phyloP scores from a whole-genome alignment of 2,797 vertebrate genomes.

The Paramormyrops hopkinsi region DNA sequence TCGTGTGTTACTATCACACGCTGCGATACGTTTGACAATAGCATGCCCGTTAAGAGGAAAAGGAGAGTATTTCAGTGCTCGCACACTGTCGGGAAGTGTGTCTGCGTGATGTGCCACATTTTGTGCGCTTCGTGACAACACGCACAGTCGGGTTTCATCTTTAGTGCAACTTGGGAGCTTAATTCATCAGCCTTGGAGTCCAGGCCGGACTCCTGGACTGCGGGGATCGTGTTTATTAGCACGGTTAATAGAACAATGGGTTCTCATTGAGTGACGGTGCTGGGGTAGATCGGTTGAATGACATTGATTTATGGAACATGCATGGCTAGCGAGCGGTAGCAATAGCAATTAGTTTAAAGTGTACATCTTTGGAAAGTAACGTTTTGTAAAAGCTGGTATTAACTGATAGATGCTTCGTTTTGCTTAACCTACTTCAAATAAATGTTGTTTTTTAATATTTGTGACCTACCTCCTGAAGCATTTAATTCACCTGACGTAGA shows the following conservation, averaged over 20 bases:
- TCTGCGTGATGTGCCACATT: background rate
- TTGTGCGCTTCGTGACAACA: background rate
- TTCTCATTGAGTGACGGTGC: background rate
- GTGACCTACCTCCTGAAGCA: background rate
- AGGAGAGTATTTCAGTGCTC: background rate
- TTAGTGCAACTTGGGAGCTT: background rate
- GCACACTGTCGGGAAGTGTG: background rate
- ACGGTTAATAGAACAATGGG: conserved; percentile 18
- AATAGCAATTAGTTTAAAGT: background rate
- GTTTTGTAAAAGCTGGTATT: background rate
- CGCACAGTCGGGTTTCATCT: background rate
- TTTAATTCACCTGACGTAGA: background rate
- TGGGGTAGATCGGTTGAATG: background rate
- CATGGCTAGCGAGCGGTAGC: background rate
- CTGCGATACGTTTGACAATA: background rate
- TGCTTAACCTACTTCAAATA: background rate
- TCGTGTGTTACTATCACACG: background rate
- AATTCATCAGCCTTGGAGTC: background rate
- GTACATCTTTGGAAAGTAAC: background rate
- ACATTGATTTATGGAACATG: conserved; percentile 1
- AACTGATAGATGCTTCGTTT: background rate
- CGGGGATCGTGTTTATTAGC: conserved; percentile 9
- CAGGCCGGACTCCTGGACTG: background rate
- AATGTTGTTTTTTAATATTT: background rate
- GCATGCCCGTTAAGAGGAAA: background rate